phyloP scores from a whole-genome alignment of 1,140 invertebrate genomes.

The fruit fly (Drosophila melanogaster) region DNA sequence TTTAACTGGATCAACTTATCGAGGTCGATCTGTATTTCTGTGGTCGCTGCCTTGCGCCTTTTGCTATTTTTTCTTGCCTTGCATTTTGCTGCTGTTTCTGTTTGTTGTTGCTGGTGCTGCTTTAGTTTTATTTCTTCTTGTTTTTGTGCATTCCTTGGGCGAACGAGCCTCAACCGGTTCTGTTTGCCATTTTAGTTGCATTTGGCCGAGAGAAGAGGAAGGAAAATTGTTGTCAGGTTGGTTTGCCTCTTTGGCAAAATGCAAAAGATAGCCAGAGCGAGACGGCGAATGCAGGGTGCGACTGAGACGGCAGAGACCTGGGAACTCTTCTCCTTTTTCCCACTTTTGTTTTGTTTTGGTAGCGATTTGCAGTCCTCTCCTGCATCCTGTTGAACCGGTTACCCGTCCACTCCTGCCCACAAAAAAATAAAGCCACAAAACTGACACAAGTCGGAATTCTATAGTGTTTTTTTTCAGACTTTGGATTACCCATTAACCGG shows the following conservation, averaged over 20 bases:
- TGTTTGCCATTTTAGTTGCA: slow-evolving; percentile 69
- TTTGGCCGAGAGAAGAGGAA: slow-evolving; percentile 9
- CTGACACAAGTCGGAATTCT: slow-evolving; percentile 22
- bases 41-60: slow-evolving; percentile 45
- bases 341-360: slow-evolving; percentile 63
- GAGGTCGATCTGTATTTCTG: slow-evolving; percentile 31
- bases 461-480: slow-evolving; percentile 12
- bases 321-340: slow-evolving; percentile 28
- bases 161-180: slow-evolving; percentile 59
- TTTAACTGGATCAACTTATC: no score
- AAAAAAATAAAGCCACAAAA: slow-evolving; percentile 23
- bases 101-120: not conserved
- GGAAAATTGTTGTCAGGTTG: slow-evolving; percentile 71
- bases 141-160: slow-evolving; percentile 66
- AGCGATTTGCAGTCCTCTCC: slow-evolving; percentile 17
- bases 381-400: slow-evolving; percentile 77
- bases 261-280: slow-evolving; percentile 13
- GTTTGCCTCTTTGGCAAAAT: slow-evolving; percentile 43
- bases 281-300: not conserved
- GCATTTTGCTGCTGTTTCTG: slow-evolving; percentile 46
- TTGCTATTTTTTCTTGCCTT: slow-evolving; percentile 61
- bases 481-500: not conserved
- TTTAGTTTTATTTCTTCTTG: not conserved
- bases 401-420: slow-evolving; percentile 19
- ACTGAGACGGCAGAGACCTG: not conserved